Conservation (phyloP, 2,113 vertebrate genomes). For the Oreochromis aureus region DNA sequence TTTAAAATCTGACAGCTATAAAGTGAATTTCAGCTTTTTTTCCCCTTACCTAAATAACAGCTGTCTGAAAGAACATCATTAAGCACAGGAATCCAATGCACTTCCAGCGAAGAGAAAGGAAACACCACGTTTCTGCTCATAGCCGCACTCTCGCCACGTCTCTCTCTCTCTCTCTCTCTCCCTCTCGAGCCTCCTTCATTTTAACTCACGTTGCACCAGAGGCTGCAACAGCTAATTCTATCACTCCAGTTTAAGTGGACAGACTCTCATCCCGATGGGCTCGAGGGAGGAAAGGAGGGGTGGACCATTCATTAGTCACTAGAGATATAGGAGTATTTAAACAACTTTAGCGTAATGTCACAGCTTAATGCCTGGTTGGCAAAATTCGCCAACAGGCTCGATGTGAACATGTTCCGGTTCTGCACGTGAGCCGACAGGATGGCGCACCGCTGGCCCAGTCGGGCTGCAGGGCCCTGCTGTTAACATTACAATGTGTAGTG, state of each 20-base stretch:
- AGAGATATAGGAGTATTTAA: conserved; percentile 65
- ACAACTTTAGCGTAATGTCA: conserved; percentile 65
- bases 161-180: background rate
- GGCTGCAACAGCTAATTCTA: conserved; percentile 26
- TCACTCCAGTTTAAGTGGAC: conserved; percentile 39
- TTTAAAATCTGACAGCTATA: conserved; percentile 56
- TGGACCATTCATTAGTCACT: conserved; percentile 55
- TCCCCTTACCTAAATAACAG: conserved; percentile 13
- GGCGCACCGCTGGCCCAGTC: conserved; percentile 64
- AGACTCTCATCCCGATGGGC: conserved; percentile 35
- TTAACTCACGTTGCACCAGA: background rate
- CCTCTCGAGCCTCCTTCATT: conserved; percentile 2
- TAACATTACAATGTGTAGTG: conserved; percentile 63
- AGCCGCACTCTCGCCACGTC: background rate
- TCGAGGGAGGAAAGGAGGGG: background rate
- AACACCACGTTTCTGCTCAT: background rate
- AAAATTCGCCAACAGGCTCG: conserved; percentile 66
- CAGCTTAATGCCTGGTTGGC: conserved; percentile 57
- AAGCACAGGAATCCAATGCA: background rate
- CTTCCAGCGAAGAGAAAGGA: background rate
- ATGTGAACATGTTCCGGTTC: conserved; percentile 69
- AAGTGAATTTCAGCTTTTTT: conserved; percentile 4
- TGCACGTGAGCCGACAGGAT: conserved; percentile 66
- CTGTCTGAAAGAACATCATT: background rate
- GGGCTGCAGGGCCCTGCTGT: conserved; percentile 64